Percentiles rank a stretch among this genome's conserved stretches.
phyloP scores from a whole-genome alignment of 2,888 invertebrate species.

The Chrysodeixis includens region DNA sequence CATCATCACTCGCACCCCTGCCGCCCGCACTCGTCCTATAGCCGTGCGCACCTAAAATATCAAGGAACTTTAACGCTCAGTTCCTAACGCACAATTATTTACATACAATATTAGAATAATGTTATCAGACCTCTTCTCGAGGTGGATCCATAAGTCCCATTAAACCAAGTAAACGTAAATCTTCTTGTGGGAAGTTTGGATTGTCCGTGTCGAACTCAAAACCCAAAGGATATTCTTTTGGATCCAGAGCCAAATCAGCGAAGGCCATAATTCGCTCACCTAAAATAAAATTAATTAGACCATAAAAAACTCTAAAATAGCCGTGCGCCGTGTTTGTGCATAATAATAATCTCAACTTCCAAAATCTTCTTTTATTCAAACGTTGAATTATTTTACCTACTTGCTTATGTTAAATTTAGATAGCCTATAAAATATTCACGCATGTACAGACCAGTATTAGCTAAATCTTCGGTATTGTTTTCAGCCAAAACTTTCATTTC shows the following conservation, averaged over 20 bases:
- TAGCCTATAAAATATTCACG: background rate
- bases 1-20: constrained; percentile 95
- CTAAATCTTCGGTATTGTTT: constrained; percentile 72
- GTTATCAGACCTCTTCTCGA: constrained; percentile 73
- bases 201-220: constrained; percentile 96
- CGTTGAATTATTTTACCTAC: background rate
- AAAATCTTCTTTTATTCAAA: background rate
- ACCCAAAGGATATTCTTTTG: constrained; percentile 95
- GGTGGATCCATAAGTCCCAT: constrained; percentile 99
- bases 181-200: constrained; percentile 95
- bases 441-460: constrained; percentile 74
- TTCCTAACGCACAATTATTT: too few species aligned
- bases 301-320: background rate
- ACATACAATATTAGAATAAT: background rate
- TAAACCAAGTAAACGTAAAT: constrained; percentile 96
- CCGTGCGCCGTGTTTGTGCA: background rate
- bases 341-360: background rate
- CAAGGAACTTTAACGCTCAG: too few species aligned
- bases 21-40: constrained; percentile 91
- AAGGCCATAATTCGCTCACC: constrained; percentile 97
- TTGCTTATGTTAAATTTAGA: background rate
- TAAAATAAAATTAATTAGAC: constrained; percentile 50
- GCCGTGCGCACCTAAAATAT: constrained; percentile 82
- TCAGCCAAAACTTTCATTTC: constrained; percentile 70
- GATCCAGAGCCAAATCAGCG: constrained; percentile 96